Evolutionary conservation across 2,888 invertebrate species (phyloP).

Genomic region (Eilema sororculum): DNA sequence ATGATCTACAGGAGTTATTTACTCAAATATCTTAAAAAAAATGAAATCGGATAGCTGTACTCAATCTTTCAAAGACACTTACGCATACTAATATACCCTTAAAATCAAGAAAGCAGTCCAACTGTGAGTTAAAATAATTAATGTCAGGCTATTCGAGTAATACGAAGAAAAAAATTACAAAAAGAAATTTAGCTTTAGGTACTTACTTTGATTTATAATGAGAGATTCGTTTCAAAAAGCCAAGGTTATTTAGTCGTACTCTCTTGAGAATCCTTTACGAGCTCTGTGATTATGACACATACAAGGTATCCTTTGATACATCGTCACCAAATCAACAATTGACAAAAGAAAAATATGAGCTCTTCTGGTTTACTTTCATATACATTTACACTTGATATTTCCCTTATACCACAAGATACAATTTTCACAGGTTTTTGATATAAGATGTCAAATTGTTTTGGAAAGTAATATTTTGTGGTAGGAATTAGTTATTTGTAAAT

Average conservation of each 20-base stretch:
- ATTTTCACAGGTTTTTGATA: not conserved
- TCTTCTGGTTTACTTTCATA: not conserved
- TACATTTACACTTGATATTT: not conserved
- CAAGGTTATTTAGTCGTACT: conserved; percentile 27
- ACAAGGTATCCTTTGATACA: not conserved
- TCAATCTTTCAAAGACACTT: not conserved
- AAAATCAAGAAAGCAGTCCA: not conserved
- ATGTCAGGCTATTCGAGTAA: not conserved
- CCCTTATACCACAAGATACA: not conserved
- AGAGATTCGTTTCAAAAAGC: conserved; percentile 31
- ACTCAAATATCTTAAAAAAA: too few species aligned
- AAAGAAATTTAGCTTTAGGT: not conserved
- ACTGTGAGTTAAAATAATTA: not conserved
- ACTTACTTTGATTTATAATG: not conserved
- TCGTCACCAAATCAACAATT: conserved; percentile 2
- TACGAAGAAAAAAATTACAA: not conserved
- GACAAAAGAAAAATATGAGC: not conserved
- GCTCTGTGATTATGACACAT: not conserved
- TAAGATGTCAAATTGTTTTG: not conserved
- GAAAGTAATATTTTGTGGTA: not conserved
- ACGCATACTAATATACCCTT: not conserved
- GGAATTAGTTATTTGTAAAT: not conserved
- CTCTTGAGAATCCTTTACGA: conserved; percentile 2
- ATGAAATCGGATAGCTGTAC: not conserved
- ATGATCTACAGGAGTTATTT: not conserved